Evolutionary conservation across 92 coral and sea anemone genomes (phyloP), one percentile per base, ranked within the genome.

Genomic region (Epizoanthus fatuus): DNA sequence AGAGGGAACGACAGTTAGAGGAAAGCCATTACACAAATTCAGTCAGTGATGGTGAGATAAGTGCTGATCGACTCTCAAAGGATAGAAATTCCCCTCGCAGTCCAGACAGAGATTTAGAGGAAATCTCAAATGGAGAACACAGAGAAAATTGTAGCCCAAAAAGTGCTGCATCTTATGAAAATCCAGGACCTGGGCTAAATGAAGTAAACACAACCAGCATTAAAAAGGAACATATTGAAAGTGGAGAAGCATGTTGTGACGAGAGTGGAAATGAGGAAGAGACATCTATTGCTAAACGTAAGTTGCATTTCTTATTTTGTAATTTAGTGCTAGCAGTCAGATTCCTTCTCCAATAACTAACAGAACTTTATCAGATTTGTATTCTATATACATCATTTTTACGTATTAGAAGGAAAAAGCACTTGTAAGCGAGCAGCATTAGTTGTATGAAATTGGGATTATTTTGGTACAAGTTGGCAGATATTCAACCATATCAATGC

Each of bases 1-100:
- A 94, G 8, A 83, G 94, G 40, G 98, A 94, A 10, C 94, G 86
- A 45, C 83, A 84, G 64, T 81, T 94, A 58, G 98, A 92, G 16
- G 89, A 92, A 72, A 81, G 68, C 29, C 89, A 73, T 75, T 94
- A 92, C 82, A 84, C 89, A 86, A 64, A 78, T 58, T 44, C 90
- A 29, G 78, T 86, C 58, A 80, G 83, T 32, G 96, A 93, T 4
- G 80, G 89, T 44, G 96, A 94, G 62, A 6, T 86, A 35, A 91
- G 80, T 16, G 55, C 79, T 17, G 97, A 93, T 32, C 85, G 91
- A 69, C 63, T 83, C 53, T 63, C 75, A 1, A 92, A 90, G 68
- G 98, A 93, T 37, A 92, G 89, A 54, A 44, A 84, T 55, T 90
- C 96, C 40, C 96, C 96, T 5, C 87, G 37, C 6, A 86, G 87